Evolutionary conservation across 2,797 vertebrate species (phyloP).

Genomic region (Gymnothorax reevesii): DNA sequence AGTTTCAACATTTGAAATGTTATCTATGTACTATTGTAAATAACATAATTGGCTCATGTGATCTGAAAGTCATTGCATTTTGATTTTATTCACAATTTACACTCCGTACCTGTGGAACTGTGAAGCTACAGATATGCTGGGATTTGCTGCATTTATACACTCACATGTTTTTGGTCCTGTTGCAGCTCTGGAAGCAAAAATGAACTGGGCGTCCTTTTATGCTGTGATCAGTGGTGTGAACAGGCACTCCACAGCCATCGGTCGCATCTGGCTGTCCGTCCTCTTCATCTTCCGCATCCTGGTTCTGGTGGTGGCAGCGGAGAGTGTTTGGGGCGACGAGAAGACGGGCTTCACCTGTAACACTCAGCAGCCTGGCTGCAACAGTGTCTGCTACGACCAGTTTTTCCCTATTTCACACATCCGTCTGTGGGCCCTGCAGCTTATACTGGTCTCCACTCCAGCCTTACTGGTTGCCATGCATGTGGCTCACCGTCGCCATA

Average conservation of each 20-base stretch:
- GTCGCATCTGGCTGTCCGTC: constrained; percentile 95
- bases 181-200: constrained; percentile 85
- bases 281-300: constrained; percentile 98
- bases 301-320: constrained; percentile 94
- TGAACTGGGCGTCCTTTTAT: constrained; percentile 98
- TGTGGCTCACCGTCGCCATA: constrained; percentile 91
- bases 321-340: constrained; percentile 97
- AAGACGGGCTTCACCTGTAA: constrained; percentile 95
- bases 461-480: constrained; percentile 97
- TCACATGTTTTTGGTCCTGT: constrained; percentile 21
- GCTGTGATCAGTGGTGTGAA: constrained; percentile 94
- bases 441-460: constrained; percentile 95
- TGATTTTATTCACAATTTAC: too few relatives aligned
- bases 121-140: not conserved
- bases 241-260: constrained; percentile 94
- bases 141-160: not conserved
- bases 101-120: not conserved
- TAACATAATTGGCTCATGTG: too few relatives aligned
- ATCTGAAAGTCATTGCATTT: too few relatives aligned
- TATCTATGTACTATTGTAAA: too few relatives aligned
- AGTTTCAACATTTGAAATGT: too few relatives aligned
- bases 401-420: constrained; percentile 98
- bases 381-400: constrained; percentile 97
- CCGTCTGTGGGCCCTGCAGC: constrained; percentile 94
- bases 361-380: constrained; percentile 95